Base-by-base conservation (phyloP, 1,140 invertebrate genomes). In the Hormaphis cornu region DNA sequence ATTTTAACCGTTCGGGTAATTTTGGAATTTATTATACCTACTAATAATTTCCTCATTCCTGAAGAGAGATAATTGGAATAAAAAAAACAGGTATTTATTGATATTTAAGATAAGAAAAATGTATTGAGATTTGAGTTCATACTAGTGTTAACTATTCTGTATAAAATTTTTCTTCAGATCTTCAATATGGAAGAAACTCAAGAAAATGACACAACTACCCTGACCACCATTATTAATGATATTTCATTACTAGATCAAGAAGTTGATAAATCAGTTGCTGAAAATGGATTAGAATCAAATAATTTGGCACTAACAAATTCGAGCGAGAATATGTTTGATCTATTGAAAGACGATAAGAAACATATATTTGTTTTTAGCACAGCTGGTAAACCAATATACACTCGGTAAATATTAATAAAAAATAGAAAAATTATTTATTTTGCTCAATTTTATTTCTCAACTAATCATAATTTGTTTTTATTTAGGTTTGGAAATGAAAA, bases 321-420 rank as follows among this genome's bases (percentile, higher is more conserved):
- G 40, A 82, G 85, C 71, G 82, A 83, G 74, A 77, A 83, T 42
- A 80, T 84, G 71, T 83, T 81, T 74, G 79, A 83, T 28, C 83
- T 88, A 52, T 92, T 93, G 86, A 82, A 88, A 46, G 82, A 85
- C 2, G 88, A 92, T 73, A 87, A 86, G 58, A 95, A 95, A 77
- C 94, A 98, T 80, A 84, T 97, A 40, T 97, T 98, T 79, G 89
- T 98, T 73, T 78, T 97, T 8, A 97, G 93, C 80, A 88, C 93
- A 76, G 90, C 94, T 18, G 94, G 95, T 12, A 98, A 98, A 80
- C 94, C 95, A 22, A 93, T 98, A 71, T 98, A 96, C 80, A 93
- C 92, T 28, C 85, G 93, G 84, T 53, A 40, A 71, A 20, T 66
- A 33, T 18, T 66, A 53, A 50, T 5, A 2, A 61, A 14, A 18